Base-by-base conservation (phyloP, 2,113 vertebrate species). In the Blennius ocellaris region DNA sequence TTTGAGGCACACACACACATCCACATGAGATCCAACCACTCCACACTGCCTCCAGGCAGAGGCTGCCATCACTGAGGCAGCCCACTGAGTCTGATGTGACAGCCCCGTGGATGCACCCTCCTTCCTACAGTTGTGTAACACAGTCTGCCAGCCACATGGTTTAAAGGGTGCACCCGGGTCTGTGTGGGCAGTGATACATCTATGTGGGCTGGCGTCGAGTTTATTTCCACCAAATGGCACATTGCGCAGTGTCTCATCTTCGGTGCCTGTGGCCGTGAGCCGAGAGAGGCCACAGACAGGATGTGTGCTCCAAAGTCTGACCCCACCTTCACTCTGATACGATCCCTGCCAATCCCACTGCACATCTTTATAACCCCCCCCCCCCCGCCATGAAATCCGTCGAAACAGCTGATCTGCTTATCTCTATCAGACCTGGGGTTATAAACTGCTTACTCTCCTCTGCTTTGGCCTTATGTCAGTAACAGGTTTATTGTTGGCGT, bases 351-450 rank as follows among this genome's bases (percentile, higher is more conserved):
- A 82, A 81, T 82, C 21, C 81, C 73, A 66, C 36, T 40, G 48
- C 78, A 73, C 45, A 72, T 81, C 73, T 58, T 65, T 68, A 73
- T 72, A 77, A 69, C 66, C 48, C 73, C 72, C 55, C 79, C 58
- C 14, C 17, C 47, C 65, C 67, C 55, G 44, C 70, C 59, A 84
- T 86, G 15, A 74, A 80, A 86, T 87, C 76, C 15, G 15, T 81
- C 78, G 71, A 86, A 89, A 85, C 83, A 84, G 86, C 82, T 86
- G 67, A 89, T 82, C 83, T 86, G 90, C 90, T 89, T 87, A 86
- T 89, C 80, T 85, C 60, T 77, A 56, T 81, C 81, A 73, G 69
- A 82, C 21, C 69, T 73, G 75, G 64, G 58, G 68, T 44, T 67
- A 77, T 86, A 81, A 89, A 90, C 82, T 76, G 85, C 81, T 87